These are phyloP conservation scores for Hymenochirus boettgeri DNA, from an alignment of 2,113 vertebrate species.

Conservation along the genomic window DNA sequence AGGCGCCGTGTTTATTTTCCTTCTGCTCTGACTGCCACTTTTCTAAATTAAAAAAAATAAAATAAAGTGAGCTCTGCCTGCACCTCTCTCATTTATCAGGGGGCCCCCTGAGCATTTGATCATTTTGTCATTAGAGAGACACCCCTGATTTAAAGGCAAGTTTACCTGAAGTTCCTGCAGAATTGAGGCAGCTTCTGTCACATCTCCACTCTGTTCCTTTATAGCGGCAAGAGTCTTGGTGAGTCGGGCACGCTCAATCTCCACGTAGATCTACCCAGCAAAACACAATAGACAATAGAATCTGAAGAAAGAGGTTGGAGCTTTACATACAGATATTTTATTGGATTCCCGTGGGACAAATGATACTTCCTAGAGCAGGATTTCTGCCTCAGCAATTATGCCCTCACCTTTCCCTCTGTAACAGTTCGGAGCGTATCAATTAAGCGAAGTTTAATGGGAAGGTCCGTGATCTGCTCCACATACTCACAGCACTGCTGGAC, in stretches of 20 bases:
- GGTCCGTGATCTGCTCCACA: slow-evolving; percentile 81
- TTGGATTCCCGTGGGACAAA: no score
- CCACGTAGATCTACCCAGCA: slow-evolving; percentile 85
- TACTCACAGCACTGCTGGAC: slow-evolving; percentile 97
- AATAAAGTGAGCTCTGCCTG: no score
- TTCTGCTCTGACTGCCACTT: no score
- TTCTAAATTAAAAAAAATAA: no score
- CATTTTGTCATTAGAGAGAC: no score
- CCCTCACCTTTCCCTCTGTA: slow-evolving; percentile 90
- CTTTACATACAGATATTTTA: no score
- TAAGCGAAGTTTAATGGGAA: slow-evolving; percentile 85
- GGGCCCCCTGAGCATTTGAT: no score
- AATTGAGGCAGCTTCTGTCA: slow-evolving; percentile 91
- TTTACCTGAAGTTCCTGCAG: slow-evolving; percentile 92
- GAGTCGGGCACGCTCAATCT: slow-evolving; percentile 92
- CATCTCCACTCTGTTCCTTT: slow-evolving; percentile 89
- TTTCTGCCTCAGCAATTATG: no score
- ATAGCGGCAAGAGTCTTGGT: slow-evolving; percentile 89
- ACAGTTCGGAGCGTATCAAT: slow-evolving; percentile 95
- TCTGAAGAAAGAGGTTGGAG: background rate
- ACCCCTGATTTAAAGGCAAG: no score
- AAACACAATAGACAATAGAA: background rate
- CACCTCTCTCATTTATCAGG: no score
- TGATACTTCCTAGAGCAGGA: no score
- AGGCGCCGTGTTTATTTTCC: no score